Evolutionary conservation across 2,888 invertebrate genomes (phyloP).

Genomic region (Eueremaeus valkanovi): DNA sequence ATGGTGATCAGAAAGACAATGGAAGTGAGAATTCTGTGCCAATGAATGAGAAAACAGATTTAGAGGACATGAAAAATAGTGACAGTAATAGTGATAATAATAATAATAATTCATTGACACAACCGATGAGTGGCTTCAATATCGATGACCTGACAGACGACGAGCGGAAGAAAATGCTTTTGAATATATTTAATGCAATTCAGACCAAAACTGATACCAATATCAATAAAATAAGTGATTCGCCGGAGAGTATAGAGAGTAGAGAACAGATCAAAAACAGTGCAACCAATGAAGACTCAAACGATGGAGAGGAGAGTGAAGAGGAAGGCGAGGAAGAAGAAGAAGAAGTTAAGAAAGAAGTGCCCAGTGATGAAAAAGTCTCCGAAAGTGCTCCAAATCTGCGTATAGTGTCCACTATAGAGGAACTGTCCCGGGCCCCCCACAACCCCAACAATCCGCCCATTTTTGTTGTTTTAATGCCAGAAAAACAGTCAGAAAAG

Average conservation of each 20-base stretch:
- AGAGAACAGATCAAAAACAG: background rate
- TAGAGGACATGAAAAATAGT: slow-evolving; percentile 1
- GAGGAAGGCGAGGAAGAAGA: background rate
- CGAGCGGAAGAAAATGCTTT: slow-evolving; percentile 27
- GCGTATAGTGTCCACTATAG: slow-evolving; percentile 27
- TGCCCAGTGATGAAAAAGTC: background rate
- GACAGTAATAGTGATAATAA: background rate
- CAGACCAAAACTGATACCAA: slow-evolving; percentile 29
- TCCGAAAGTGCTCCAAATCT: slow-evolving; percentile 26
- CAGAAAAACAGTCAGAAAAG: background rate
- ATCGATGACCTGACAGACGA: slow-evolving; percentile 37
- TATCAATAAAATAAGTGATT: slow-evolving; percentile 20
- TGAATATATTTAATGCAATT: slow-evolving; percentile 35
- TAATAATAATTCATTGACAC: background rate
- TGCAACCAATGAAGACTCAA: background rate
- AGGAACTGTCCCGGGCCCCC: background rate
- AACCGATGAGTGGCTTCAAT: slow-evolving; percentile 10
- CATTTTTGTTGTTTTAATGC: background rate
- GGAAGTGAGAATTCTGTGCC: background rate
- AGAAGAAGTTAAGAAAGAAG: background rate
- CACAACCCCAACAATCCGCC: background rate
- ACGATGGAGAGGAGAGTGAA: background rate
- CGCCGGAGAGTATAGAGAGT: no score
- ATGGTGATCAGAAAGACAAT: background rate
- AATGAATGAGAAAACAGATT: background rate